A percentile compares a stretch with the other conserved stretches of the same genome.
Evolutionary conservation across 2,797 vertebrate species (phyloP).

Genomic region (Notolabrus celidotus): DNA sequence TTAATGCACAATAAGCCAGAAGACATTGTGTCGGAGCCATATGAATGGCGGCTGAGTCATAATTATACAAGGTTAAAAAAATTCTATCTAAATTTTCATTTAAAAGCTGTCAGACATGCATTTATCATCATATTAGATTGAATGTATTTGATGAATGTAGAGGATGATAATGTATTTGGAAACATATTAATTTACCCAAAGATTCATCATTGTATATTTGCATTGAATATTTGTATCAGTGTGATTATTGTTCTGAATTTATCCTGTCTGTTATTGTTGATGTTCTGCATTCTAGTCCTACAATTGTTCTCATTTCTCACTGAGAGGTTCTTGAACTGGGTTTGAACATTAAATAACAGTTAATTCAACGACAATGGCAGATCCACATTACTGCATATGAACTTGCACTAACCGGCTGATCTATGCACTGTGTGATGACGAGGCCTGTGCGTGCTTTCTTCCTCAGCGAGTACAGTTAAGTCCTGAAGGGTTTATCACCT

Average conservation of each 20-base stretch:
- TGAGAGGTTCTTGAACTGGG: background rate
- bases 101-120: constrained; percentile 40
- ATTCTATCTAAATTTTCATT: constrained; percentile 23
- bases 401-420: constrained; percentile 61
- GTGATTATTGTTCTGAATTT: constrained; percentile 21
- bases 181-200: constrained; percentile 66
- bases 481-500: constrained; percentile 45
- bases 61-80: background rate
- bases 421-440: constrained; percentile 65
- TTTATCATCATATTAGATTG: constrained; percentile 58
- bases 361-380: background rate
- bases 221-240: constrained; percentile 39
- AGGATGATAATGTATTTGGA: constrained; percentile 24
- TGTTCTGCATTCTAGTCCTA: constrained; percentile 19
- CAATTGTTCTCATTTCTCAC: background rate
- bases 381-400: constrained; percentile 25
- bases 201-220: constrained; percentile 50
- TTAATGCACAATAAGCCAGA: background rate
- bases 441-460: constrained; percentile 13
- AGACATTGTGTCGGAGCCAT: constrained; percentile 27
- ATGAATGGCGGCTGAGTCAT: constrained; percentile 17
- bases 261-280: constrained; percentile 22
- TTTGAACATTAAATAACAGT: constrained; percentile 13
- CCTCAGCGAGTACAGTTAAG: constrained; percentile 35
- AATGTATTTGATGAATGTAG: constrained; percentile 77